These are phyloP conservation scores for Phenganax stokvisi DNA, from an alignment of 92 coral and sea anemone species.

Conservation along the genomic window DNA sequence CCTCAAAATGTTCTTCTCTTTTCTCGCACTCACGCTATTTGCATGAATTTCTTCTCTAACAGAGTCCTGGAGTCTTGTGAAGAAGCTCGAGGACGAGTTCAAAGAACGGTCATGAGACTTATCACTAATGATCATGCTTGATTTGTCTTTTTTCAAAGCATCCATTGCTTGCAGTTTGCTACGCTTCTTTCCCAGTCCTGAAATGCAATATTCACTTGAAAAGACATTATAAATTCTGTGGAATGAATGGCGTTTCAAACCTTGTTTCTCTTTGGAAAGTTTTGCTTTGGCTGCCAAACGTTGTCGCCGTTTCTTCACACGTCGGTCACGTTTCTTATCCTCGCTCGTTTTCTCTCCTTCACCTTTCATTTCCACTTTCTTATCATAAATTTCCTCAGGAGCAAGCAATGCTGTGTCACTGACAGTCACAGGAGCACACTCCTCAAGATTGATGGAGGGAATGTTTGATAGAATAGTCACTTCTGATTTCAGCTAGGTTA, in stretches of 20 bases:
- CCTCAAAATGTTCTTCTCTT: conserved; percentile 45
- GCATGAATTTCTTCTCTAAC: conserved; percentile 69
- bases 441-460: conserved; percentile 78
- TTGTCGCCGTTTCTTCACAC: conserved; percentile 73
- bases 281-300: conserved; percentile 64
- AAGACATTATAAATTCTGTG: not conserved
- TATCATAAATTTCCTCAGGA: conserved; percentile 86
- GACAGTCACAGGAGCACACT: conserved; percentile 77
- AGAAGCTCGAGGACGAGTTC: conserved; percentile 81
- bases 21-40: conserved; percentile 52
- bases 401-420: conserved; percentile 94
- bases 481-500: conserved; percentile 73
- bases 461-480: conserved; percentile 76
- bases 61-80: conserved; percentile 79
- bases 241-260: conserved; percentile 47
- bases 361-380: conserved; percentile 67
- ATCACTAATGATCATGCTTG: conserved; percentile 52
- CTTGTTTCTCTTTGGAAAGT: conserved; percentile 55
- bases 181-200: conserved; percentile 82
- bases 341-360: conserved; percentile 66
- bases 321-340: conserved; percentile 77
- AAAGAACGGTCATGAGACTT: conserved; percentile 48
- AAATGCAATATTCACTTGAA: not conserved
- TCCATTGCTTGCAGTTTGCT: conserved; percentile 68
- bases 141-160: conserved; percentile 63